Percentiles rank a stretch among this genome's conserved stretches.
Evolutionary conservation across 2,888 invertebrate species (phyloP).

Genomic region (Nephrotoma guestfalica): DNA sequence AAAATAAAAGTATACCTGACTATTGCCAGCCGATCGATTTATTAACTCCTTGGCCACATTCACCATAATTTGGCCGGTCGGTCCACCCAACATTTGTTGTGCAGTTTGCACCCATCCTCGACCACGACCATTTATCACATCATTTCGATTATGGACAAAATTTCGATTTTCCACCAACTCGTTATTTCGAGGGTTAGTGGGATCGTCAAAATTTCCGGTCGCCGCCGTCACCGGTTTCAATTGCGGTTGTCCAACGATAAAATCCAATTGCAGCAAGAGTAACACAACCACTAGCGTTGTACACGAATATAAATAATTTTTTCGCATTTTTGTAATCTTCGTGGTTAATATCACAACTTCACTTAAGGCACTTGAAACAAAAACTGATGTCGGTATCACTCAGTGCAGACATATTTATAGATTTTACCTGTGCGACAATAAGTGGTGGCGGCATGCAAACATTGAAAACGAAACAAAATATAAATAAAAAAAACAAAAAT

Average conservation of each 20-base stretch:
- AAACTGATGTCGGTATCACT: not conserved
- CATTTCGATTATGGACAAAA: not conserved
- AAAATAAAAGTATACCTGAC: constrained; percentile 38
- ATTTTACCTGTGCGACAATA: not conserved
- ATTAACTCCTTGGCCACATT: constrained; percentile 48
- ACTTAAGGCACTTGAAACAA: not conserved
- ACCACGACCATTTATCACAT: not conserved
- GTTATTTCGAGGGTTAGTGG: not conserved
- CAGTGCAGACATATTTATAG: not conserved
- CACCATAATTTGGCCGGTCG: constrained; percentile 29
- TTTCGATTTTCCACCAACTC: not conserved
- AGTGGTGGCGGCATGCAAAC: not conserved
- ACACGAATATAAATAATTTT: not conserved
- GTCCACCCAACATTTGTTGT: constrained; percentile 24
- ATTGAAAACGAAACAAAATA: not conserved
- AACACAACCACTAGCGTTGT: not conserved
- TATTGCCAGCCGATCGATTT: constrained; percentile 50
- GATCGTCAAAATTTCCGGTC: not conserved
- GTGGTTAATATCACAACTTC: not conserved
- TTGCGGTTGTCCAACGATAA: not conserved
- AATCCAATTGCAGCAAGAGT: not conserved
- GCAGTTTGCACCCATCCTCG: constrained; percentile 24
- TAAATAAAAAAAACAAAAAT: not conserved
- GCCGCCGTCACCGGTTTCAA: not conserved
- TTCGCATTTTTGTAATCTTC: not conserved